phyloP scores from a whole-genome alignment of 2,888 invertebrate genomes.

The Euclidia mi region DNA sequence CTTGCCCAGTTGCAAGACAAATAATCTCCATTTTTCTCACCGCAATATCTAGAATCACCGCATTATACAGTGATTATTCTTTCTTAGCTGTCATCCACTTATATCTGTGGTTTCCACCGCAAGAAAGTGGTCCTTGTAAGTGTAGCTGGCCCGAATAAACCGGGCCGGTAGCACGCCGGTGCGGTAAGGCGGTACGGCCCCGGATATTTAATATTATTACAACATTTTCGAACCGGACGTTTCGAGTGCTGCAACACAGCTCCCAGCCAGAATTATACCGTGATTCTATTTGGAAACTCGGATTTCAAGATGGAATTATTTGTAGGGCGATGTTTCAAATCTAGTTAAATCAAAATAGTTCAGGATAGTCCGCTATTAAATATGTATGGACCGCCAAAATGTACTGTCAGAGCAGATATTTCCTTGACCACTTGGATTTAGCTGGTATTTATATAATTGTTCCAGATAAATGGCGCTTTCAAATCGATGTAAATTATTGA shows the following conservation, averaged over 20 bases:
- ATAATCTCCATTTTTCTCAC: too few species aligned
- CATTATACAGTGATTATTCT: too few species aligned
- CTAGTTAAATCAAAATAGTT: neutral
- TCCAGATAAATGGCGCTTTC: too few species aligned
- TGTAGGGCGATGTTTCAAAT: conserved; percentile 7
- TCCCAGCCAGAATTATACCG: conserved; percentile 16
- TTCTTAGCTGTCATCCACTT: too few species aligned
- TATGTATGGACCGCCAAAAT: neutral
- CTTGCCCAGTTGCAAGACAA: too few species aligned
- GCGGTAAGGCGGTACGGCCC: conserved; percentile 22
- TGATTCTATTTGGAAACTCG: conserved; percentile 31
- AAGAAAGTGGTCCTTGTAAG: neutral
- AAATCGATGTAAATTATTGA: too few species aligned
- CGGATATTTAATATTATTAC: conserved; percentile 64
- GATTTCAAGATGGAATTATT: too few species aligned
- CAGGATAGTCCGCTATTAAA: neutral
- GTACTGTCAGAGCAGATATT: neutral
- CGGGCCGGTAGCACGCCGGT: conserved; percentile 13
- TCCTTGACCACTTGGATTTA: too few species aligned
- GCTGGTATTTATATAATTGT: too few species aligned
- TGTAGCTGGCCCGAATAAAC: neutral
- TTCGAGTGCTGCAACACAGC: conserved; percentile 29
- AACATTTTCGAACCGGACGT: conserved; percentile 55
- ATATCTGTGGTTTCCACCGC: too few species aligned
- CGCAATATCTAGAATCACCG: too few species aligned